A percentile compares a stretch with the other conserved stretches of the same genome.
Conservation (phyloP, 1,140 invertebrate species). For the silkworm (Bombyx mori) region ASM3026992v2 NC_085112.1:5110501-5111000, state of each 20-base stretch:
- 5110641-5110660: too few species aligned
- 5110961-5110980: conserved; percentile 70
- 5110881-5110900: conserved; percentile 44
- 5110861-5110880: conserved; percentile 45
- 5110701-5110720: too few species aligned
- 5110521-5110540: too few species aligned
- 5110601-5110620: too few species aligned
- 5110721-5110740: conserved; percentile 30
- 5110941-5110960: conserved; percentile 69
- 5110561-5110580: too few species aligned
- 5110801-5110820: conserved; percentile 45
- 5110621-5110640: too few species aligned
- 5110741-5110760: conserved; percentile 57
- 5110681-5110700: too few species aligned
- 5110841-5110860: conserved; percentile 68
- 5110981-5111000: conserved; percentile 70
- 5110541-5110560: too few species aligned
- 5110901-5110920: conserved; percentile 68
- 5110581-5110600: too few species aligned
- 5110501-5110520: too few species aligned
- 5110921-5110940: conserved; percentile 41
- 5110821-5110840: conserved; percentile 60
- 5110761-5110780: conserved; percentile 57
- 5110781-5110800: conserved; percentile 32
- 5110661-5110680: too few species aligned